Conservation (phyloP, 2,113 vertebrate species). For the Malurus elegans region DNA sequence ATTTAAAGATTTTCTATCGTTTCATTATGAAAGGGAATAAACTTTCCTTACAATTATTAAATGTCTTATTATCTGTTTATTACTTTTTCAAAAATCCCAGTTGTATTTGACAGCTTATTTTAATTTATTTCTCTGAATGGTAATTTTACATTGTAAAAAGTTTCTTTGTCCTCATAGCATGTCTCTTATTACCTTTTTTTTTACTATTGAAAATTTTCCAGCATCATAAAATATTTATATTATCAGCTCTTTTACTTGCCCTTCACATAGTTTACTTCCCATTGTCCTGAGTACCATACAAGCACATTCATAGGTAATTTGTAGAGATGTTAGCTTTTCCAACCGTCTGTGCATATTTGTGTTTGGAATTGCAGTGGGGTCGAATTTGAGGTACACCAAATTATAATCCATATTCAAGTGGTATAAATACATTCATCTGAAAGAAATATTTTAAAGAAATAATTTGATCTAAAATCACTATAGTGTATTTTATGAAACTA, state of each 20-base stretch:
- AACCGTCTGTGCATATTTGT: not conserved
- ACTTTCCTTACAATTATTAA: not conserved
- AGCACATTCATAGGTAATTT: not conserved
- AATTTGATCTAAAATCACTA: not conserved
- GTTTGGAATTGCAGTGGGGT: not conserved
- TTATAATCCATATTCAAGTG: not conserved
- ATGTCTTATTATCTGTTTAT: not conserved
- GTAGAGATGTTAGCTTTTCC: not conserved
- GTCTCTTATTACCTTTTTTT: not conserved
- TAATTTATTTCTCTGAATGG: not conserved
- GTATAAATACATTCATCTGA: not conserved
- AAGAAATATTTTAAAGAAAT: not conserved
- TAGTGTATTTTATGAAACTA: not conserved
- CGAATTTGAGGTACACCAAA: not conserved
- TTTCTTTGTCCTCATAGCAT: not conserved
- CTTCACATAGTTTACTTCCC: not conserved
- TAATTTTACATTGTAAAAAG: not conserved
- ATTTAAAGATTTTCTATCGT: not conserved
- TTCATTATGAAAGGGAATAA: not conserved
- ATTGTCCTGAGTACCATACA: not conserved
- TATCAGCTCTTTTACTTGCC: not conserved
- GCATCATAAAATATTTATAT: not conserved
- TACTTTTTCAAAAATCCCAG: not conserved
- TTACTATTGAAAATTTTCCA: not conserved
- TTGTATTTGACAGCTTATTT: not conserved